phyloP scores from a whole-genome alignment of 1,140 invertebrate genomes.

The Heterodera carotae region DNA sequence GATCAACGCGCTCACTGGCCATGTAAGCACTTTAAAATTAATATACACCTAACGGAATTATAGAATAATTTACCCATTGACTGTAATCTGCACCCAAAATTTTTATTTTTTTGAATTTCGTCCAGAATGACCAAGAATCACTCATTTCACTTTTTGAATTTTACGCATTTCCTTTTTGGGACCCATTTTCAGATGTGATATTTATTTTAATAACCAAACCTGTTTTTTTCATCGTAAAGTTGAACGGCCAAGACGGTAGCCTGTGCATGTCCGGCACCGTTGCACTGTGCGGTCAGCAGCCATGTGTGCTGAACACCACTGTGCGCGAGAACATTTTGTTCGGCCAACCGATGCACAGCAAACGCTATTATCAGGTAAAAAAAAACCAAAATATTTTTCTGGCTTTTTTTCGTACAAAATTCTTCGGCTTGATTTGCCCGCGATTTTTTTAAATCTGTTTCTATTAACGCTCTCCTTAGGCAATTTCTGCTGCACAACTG shows the following conservation, averaged over 20 bases:
- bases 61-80: background rate
- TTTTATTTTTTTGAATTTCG: constrained; percentile 17
- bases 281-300: constrained; percentile 74
- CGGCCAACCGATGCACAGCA: constrained; percentile 71
- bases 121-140: too few relatives aligned
- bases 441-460: background rate
- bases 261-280: constrained; percentile 71
- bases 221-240: constrained; percentile 55
- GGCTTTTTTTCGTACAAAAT: too few relatives aligned
- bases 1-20: constrained; percentile 72
- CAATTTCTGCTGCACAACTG: constrained; percentile 66
- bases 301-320: constrained; percentile 74
- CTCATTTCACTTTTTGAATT: too few relatives aligned
- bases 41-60: too few relatives aligned
- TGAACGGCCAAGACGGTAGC: constrained; percentile 67
- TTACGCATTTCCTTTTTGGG: too few relatives aligned
- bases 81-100: constrained; percentile 10
- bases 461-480: constrained; percentile 15
- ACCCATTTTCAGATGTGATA: too few relatives aligned
- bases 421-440: too few relatives aligned
- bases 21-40: constrained; percentile 65
- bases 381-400: background rate
- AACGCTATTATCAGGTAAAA: constrained; percentile 65
- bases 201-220: too few relatives aligned
- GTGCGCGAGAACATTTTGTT: constrained; percentile 75